Percentiles rank a stretch among this genome's conserved stretches.
Evolutionary conservation across 2,113 vertebrate species (phyloP).

Genomic region (Sakesphorus luctuosus): DNA sequence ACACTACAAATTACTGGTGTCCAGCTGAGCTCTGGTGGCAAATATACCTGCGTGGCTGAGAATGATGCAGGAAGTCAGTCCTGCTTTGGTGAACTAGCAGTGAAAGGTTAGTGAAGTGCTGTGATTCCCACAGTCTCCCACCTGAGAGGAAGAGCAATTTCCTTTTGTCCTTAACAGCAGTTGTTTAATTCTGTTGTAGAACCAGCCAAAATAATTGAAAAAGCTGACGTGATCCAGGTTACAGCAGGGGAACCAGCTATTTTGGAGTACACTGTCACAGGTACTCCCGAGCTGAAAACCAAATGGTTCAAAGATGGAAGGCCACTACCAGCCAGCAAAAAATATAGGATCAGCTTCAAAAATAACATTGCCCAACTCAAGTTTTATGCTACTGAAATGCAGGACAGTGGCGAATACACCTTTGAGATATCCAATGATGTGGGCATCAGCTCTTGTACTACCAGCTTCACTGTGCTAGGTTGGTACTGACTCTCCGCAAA

Average conservation of each 20-base stretch:
- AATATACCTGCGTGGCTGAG: constrained; percentile 92
- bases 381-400: constrained; percentile 88
- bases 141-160: background rate
- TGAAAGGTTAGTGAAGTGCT: constrained; percentile 89
- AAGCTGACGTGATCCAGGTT: constrained; percentile 91
- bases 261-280: constrained; percentile 90
- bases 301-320: constrained; percentile 96
- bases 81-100: constrained; percentile 89
- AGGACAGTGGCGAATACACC: constrained; percentile 90
- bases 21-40: constrained; percentile 84
- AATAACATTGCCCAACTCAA: constrained; percentile 91
- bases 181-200: constrained; percentile 84
- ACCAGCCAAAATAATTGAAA: constrained; percentile 92
- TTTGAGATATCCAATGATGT: constrained; percentile 95
- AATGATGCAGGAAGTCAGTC: constrained; percentile 96
- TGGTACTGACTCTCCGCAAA: constrained; percentile 65
- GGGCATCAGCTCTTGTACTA: constrained; percentile 90
- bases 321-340: constrained; percentile 89
- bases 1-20: constrained; percentile 84
- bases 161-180: constrained; percentile 25
- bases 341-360: constrained; percentile 93
- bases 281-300: constrained; percentile 94
- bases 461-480: constrained; percentile 92
- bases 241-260: constrained; percentile 92
- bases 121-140: background rate